Evolutionary conservation across 2,113 vertebrate genomes (phyloP).

Genomic region (Scalopus aquaticus): DNA sequence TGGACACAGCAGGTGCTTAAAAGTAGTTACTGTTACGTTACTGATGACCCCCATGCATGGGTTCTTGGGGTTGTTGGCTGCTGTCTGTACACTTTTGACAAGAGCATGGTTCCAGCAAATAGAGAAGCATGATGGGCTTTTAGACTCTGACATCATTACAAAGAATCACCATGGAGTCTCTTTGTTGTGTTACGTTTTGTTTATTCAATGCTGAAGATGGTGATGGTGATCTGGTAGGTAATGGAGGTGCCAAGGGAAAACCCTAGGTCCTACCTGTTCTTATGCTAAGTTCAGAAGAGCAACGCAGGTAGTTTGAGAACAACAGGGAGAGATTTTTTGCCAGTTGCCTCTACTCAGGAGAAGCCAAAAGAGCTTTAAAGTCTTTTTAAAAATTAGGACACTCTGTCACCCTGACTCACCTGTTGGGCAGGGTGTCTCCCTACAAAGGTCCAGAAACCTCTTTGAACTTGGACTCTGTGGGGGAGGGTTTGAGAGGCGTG

Average conservation of each 20-base stretch:
- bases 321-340: not conserved
- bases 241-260: not conserved
- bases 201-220: not conserved
- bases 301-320: not conserved
- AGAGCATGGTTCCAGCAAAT: not conserved
- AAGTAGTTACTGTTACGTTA: not conserved
- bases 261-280: not conserved
- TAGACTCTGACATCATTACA: not conserved
- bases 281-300: not conserved
- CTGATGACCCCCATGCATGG: too few relatives aligned
- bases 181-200: not conserved
- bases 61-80: not conserved
- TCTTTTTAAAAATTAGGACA: not conserved
- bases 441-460: not conserved
- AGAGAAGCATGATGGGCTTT: not conserved
- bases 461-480: constrained; percentile 27
- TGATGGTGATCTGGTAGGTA: not conserved
- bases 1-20: not conserved
- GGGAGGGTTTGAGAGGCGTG: not conserved
- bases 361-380: not conserved
- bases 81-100: not conserved
- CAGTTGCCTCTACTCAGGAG: not conserved
- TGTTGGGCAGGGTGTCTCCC: not conserved
- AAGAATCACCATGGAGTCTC: not conserved
- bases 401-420: not conserved